Base-by-base conservation (phyloP, 2,113 vertebrate genomes). In the Glareola pratincola region DNA sequence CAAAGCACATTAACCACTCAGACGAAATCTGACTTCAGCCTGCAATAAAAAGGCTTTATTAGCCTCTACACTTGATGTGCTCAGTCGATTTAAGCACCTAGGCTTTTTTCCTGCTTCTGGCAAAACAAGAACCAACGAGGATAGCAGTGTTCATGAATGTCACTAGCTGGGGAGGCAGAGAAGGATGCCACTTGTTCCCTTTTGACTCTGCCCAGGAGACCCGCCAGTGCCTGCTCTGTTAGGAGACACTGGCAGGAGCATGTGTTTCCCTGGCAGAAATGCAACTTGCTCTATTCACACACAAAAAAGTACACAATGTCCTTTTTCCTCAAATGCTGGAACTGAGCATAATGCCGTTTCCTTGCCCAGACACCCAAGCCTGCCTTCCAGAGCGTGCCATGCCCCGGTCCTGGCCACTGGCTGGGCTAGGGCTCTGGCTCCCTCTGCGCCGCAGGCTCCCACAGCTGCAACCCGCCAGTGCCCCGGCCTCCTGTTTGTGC, bases 191-290 rank as follows among this genome's bases (percentile, higher is more conserved):
- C 90, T 54, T 53, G 77, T 45, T 83, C 0, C 0, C n/a, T 84
- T 41, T 69, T 95, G 75, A 41, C 39, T 71, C 32, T 86, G 90
- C 64, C 30, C 56, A 51, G 48, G 45, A 39, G 67, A 72, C 51
- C 3, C n/a, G 92, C 45, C 82, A 59, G 88, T 50, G 75, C 79
- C 76, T 60, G 79, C 75, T 88, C 63, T 94, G 88, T 77, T 41
- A 37, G 50, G 57, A 85, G 79, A 48, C 1, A 1, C 90, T 95
- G 94, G 89, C 73, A 89, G 83, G 47, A 95, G 67, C 0, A 0
- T 67, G 81, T 48, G 79, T 78, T 86, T 77, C 47, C 72, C 94
- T 95, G 95, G 96, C 94, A 91, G 77, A 78, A 79, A 43, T 7
- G 26, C 71, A 92, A 27, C 63, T 83, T n/a, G 7, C 39, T 88